Evolutionary conservation across 1,140 invertebrate species (phyloP).

Genomic region (Uloborus diversus): DNA sequence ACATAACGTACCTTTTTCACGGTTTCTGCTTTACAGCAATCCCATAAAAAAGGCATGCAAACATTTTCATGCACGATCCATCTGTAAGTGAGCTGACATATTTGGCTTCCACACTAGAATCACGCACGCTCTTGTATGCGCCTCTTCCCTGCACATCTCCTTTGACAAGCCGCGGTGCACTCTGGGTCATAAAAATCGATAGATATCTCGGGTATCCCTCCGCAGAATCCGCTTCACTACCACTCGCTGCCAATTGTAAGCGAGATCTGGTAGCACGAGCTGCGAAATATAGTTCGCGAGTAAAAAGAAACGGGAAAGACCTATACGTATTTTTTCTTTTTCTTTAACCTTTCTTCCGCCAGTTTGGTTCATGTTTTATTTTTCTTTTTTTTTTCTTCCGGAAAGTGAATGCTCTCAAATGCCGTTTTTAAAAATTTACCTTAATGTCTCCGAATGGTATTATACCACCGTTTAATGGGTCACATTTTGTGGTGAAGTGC

Average conservation of each 20-base stretch:
- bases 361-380: not conserved
- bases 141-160: conserved; percentile 27
- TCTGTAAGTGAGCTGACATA: no score
- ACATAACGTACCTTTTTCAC: no score
- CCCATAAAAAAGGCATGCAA: not conserved
- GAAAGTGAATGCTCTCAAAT: not conserved
- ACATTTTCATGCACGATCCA: no score
- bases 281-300: conserved; percentile 10
- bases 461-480: conserved; percentile 21
- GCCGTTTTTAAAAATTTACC: conserved; percentile 7
- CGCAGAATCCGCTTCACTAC: not conserved
- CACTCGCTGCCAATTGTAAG: not conserved
- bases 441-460: conserved; percentile 18
- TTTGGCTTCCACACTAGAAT: not conserved
- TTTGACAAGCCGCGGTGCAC: no score
- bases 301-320: conserved; percentile 3
- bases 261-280: not conserved
- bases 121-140: conserved; percentile 10
- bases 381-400: conserved; percentile 7
- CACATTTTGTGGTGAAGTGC: conserved; percentile 15
- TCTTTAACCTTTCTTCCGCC: not conserved
- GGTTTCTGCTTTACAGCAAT: no score
- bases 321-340: conserved; percentile 24
- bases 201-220: conserved; percentile 37
- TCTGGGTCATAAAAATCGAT: no score